Evolutionary conservation across 2,888 invertebrate genomes (phyloP).

Genomic region (Mythimna loreyi): DNA sequence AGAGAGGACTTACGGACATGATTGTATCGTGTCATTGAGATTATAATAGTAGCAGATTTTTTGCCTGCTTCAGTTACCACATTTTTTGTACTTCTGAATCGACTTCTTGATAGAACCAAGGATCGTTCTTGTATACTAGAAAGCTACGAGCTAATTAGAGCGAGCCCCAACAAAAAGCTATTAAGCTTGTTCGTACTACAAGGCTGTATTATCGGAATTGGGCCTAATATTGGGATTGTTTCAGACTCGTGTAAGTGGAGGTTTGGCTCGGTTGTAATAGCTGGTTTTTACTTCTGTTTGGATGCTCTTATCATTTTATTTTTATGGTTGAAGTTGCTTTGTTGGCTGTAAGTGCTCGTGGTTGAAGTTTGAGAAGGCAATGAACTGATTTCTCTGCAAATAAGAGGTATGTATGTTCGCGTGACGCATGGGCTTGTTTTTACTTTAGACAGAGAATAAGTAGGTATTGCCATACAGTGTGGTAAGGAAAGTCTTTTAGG

Average conservation of each 20-base stretch:
- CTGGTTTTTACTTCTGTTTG: slow-evolving; percentile 8
- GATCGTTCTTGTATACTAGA: slow-evolving; percentile 49
- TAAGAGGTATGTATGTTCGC: no score
- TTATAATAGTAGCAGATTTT: no score
- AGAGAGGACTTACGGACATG: no score
- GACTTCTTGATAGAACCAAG: not conserved
- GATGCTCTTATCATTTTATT: slow-evolving; percentile 15
- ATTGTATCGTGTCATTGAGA: no score
- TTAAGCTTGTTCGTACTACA: slow-evolving; percentile 56
- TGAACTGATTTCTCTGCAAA: not conserved
- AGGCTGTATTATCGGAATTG: slow-evolving; percentile 55
- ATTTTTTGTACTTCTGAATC: slow-evolving; percentile 25
- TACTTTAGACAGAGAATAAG: no score
- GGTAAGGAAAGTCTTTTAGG: no score
- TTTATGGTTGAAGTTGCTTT: slow-evolving; percentile 17
- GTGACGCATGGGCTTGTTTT: no score
- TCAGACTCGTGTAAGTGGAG: slow-evolving; percentile 22
- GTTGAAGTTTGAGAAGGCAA: not conserved
- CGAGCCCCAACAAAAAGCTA: slow-evolving; percentile 63
- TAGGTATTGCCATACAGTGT: no score
- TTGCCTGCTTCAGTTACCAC: no score
- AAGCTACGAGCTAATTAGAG: slow-evolving; percentile 62
- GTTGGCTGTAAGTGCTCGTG: not conserved
- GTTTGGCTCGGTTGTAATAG: slow-evolving; percentile 3
- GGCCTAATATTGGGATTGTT: slow-evolving; percentile 41